These are phyloP conservation scores for Plectrocnemia conspersa DNA, from an alignment of 1,140 invertebrate species.

Conservation along the genomic window DNA sequence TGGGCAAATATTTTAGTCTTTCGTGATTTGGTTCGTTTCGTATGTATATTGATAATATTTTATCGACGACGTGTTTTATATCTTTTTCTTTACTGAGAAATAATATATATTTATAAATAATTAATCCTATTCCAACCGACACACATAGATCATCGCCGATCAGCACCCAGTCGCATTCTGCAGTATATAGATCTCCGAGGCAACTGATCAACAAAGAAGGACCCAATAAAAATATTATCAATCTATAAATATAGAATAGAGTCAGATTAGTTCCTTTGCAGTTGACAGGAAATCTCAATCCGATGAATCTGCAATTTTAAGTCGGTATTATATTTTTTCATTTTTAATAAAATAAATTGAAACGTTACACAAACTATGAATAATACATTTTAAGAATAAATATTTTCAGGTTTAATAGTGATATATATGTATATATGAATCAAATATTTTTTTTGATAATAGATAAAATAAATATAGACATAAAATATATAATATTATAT, in stretches of 20 bases:
- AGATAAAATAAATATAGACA: no score
- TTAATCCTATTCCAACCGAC: slow-evolving; percentile 11
- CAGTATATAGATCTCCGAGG: slow-evolving; percentile 13
- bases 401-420: no score
- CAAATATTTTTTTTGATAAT: no score
- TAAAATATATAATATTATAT: no score
- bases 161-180: slow-evolving; percentile 17
- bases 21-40: slow-evolving; percentile 8
- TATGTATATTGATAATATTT: slow-evolving; percentile 4
- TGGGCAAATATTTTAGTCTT: slow-evolving; percentile 11
- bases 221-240: slow-evolving; percentile 1
- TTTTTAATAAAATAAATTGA: no score
- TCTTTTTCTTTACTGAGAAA: slow-evolving; percentile 7
- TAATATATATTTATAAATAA: slow-evolving; percentile 11
- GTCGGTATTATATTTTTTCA: no score
- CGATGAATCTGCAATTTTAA: slow-evolving; percentile 24
- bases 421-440: no score
- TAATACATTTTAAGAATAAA: no score
- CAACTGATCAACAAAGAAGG: slow-evolving; percentile 8
- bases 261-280: neutral
- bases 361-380: no score
- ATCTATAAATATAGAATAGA: slow-evolving; percentile 11
- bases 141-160: slow-evolving; percentile 28
- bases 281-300: slow-evolving; percentile 12
- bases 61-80: slow-evolving; percentile 5